phyloP scores from a whole-genome alignment of 2,113 vertebrate genomes.

The Xenus cinereus region DNA sequence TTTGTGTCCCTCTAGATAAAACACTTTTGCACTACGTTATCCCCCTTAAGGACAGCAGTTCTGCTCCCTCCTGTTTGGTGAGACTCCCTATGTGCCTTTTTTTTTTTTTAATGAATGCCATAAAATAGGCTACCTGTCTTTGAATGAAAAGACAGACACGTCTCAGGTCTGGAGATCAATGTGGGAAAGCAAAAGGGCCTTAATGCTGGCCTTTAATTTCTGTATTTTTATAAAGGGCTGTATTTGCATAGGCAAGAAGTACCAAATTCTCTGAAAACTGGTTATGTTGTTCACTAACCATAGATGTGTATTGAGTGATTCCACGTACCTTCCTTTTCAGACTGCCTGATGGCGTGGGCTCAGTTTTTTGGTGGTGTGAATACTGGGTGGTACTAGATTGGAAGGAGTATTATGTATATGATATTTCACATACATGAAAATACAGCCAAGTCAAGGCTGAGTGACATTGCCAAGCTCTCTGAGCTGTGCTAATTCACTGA shows the following conservation, averaged over 20 bases:
- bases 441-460: background rate
- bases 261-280: background rate
- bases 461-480: background rate
- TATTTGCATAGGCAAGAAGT: background rate
- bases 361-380: background rate
- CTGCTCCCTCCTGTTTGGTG: background rate
- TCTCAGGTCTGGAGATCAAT: background rate
- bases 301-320: background rate
- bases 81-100: fast-evolving
- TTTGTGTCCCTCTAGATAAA: background rate
- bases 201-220: background rate
- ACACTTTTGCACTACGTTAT: background rate
- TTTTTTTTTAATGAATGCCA: background rate
- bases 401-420: background rate
- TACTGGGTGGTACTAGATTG: background rate
- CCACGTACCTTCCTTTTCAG: background rate
- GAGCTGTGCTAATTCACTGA: background rate
- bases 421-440: background rate
- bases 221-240: background rate
- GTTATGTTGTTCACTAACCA: background rate
- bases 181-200: background rate
- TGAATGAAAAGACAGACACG: background rate
- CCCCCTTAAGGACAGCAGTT: background rate
- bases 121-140: background rate
- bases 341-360: background rate